Conservation (phyloP, 1,140 invertebrate genomes). For the Muscidifurax raptorellus region DNA sequence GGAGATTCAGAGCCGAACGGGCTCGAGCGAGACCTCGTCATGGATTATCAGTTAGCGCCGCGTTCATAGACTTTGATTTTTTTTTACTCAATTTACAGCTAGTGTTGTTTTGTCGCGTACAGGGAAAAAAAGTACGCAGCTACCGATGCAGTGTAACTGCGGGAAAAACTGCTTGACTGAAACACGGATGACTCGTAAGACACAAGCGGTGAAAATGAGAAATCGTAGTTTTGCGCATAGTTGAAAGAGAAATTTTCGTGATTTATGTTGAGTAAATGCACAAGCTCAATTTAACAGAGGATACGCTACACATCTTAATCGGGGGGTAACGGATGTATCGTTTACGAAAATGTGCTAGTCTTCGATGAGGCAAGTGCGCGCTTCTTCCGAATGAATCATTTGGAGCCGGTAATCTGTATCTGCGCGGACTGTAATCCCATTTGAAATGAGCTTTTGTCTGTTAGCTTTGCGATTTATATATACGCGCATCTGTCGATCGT, state of each 20-base stretch:
- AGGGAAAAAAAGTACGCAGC: not conserved
- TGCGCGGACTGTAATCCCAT: no score
- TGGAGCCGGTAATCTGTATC: no score
- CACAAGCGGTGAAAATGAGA: conserved; percentile 1
- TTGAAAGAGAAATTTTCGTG: not conserved
- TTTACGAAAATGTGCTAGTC: no score
- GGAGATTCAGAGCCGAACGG: conserved; percentile 67
- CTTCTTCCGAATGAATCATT: no score
- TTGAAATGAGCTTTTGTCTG: no score
- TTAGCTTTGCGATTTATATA: no score
- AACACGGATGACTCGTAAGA: not conserved
- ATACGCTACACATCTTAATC: not conserved
- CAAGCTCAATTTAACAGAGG: not conserved
- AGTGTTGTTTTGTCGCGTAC: no score
- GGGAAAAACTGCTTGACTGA: not conserved
- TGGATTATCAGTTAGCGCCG: conserved; percentile 49
- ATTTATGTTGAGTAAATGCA: not conserved
- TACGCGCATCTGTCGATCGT: no score
- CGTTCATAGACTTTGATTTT: no score
- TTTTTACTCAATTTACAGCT: no score
- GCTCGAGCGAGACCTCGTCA: conserved; percentile 38
- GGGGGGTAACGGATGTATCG: not conserved
- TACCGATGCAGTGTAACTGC: no score
- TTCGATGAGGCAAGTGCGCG: no score
- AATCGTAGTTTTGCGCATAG: not conserved